Percentiles rank a stretch among this genome's conserved stretches.
Evolutionary conservation across 2,113 vertebrate species (phyloP).

Genomic region (Prochilodus magdalenae): DNA sequence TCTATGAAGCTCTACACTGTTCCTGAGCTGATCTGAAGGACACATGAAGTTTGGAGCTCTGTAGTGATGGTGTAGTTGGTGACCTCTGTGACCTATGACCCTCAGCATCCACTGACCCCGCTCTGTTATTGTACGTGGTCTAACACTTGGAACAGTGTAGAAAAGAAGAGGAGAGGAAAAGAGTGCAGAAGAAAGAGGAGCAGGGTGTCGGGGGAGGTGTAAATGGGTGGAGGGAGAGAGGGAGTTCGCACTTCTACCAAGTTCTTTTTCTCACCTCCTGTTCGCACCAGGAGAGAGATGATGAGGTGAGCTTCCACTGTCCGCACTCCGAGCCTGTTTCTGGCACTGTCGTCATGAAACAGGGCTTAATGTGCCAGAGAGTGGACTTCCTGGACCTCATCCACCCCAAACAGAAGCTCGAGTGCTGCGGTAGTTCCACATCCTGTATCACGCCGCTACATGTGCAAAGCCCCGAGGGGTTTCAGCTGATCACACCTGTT

Average conservation of each 20-base stretch:
- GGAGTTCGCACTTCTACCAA: not conserved
- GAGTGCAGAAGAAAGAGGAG: not conserved
- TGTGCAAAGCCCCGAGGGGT: no score
- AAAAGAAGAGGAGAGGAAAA: not conserved
- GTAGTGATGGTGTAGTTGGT: no score
- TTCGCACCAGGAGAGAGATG: not conserved
- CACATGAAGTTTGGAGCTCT: no score
- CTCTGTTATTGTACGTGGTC: no score
- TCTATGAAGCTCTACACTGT: no score
- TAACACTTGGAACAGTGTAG: no score
- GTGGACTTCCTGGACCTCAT: not conserved
- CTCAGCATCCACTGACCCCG: no score
- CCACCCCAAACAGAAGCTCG: not conserved
- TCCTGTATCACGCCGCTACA: no score
- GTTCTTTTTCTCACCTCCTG: not conserved
- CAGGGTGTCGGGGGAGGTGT: not conserved
- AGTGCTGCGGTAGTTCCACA: not conserved
- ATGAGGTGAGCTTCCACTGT: not conserved
- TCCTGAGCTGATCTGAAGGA: no score
- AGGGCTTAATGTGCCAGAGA: not conserved
- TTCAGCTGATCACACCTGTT: no score
- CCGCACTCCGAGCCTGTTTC: not conserved
- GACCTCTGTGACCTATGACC: no score
- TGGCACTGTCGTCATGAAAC: not conserved
- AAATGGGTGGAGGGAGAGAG: not conserved